Evolutionary conservation across 2,113 vertebrate species (phyloP).

Genomic region (Ardeotis arabs): DNA sequence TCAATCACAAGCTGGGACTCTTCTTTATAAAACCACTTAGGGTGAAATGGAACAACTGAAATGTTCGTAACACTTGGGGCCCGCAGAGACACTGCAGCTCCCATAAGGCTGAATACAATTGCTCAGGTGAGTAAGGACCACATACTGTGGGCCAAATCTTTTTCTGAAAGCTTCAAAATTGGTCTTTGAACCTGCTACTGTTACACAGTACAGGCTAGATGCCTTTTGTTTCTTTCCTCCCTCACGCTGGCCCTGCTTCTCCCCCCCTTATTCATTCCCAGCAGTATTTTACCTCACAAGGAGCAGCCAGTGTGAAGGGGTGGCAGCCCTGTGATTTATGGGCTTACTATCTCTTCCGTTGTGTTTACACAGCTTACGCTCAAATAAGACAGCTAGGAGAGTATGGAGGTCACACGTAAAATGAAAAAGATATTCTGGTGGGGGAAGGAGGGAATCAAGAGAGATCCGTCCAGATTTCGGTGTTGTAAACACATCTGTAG

Average conservation of each 20-base stretch:
- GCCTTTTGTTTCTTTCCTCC: neutral
- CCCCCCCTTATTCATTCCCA: neutral
- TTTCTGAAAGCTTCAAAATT: neutral
- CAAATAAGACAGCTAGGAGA: neutral
- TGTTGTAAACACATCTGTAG: slow-evolving; percentile 60
- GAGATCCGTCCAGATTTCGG: neutral
- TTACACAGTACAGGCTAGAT: neutral
- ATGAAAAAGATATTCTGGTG: slow-evolving; percentile 2
- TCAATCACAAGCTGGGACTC: neutral
- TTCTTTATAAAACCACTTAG: neutral
- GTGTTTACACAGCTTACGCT: neutral
- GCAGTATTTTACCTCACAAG: slow-evolving; percentile 14
- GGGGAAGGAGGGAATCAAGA: neutral
- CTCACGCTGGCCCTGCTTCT: neutral
- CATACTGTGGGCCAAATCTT: neutral
- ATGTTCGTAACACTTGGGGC: neutral
- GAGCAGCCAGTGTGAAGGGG: neutral
- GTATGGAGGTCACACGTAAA: neutral
- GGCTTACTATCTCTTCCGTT: neutral
- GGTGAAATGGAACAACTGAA: neutral
- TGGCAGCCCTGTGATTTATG: slow-evolving; percentile 4
- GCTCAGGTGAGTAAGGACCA: neutral
- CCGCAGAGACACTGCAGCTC: neutral
- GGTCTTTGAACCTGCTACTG: neutral
- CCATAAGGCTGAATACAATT: neutral